These are phyloP conservation scores for Nesogale talazaci DNA, from an alignment of 2,113 vertebrate species.

Conservation along the genomic window DNA sequence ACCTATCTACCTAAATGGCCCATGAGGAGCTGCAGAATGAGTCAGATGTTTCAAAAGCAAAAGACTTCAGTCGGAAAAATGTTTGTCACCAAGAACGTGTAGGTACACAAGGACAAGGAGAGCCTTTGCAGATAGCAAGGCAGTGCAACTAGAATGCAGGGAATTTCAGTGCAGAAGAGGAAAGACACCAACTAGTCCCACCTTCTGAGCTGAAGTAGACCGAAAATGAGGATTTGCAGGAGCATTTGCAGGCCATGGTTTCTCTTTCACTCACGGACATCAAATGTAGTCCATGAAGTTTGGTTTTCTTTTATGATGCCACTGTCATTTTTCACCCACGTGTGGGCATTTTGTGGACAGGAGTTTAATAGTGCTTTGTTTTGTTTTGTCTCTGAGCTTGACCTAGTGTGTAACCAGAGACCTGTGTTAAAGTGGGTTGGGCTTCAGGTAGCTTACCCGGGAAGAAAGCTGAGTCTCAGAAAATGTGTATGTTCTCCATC, in stretches of 20 bases:
- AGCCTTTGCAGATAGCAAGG: background rate
- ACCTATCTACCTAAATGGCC: background rate
- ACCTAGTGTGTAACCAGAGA: too few relatives aligned
- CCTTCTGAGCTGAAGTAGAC: background rate
- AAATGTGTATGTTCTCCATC: too few relatives aligned
- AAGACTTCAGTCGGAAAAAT: background rate
- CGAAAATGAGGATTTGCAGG: fast-evolving
- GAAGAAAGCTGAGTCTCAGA: too few relatives aligned
- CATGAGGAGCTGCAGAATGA: background rate
- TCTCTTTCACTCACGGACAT: background rate
- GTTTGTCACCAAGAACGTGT: background rate
- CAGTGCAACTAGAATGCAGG: background rate
- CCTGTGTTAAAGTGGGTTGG: too few relatives aligned
- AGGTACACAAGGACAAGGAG: background rate
- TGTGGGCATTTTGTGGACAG: background rate
- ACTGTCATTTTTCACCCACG: background rate
- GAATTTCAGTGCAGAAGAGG: background rate
- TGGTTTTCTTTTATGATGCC: background rate
- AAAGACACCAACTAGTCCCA: too few relatives aligned
- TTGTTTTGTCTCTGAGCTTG: background rate
- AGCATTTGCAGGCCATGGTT: background rate
- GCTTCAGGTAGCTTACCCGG: too few relatives aligned
- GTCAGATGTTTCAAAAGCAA: background rate
- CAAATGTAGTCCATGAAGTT: background rate
- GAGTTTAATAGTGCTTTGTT: background rate